A percentile compares a stretch with the other conserved stretches of the same genome.
Evolutionary conservation across 2,113 vertebrate genomes (phyloP).

Genomic region (Poecilia latipinna): DNA sequence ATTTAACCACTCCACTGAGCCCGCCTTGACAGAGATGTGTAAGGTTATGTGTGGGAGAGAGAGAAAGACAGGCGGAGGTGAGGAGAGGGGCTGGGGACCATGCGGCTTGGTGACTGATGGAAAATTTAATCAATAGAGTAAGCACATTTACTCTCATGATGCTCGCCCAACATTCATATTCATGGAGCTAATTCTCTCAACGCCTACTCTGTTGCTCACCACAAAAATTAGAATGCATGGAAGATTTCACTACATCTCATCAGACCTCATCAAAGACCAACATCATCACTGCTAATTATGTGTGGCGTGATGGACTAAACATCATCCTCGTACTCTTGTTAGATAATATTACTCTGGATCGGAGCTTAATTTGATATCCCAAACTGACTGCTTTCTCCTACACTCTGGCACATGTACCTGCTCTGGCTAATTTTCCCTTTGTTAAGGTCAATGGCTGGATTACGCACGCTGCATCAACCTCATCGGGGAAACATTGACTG

Average conservation of each 20-base stretch:
- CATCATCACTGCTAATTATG: conserved; percentile 66
- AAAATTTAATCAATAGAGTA: conserved; percentile 80
- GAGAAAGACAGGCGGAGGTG: conserved; percentile 28
- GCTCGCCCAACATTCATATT: conserved; percentile 74
- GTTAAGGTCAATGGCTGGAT: conserved; percentile 5
- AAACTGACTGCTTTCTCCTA: conserved; percentile 33
- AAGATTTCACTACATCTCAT: conserved; percentile 71
- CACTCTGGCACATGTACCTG: conserved; percentile 19
- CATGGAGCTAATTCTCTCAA: conserved; percentile 69
- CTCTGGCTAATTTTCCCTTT: conserved; percentile 14
- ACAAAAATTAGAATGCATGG: conserved; percentile 68
- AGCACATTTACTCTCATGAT: conserved; percentile 78
- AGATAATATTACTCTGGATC: conserved; percentile 36
- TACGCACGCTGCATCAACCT: neutral
- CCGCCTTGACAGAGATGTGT: conserved; percentile 77
- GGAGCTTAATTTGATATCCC: conserved; percentile 43
- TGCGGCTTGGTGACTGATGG: conserved; percentile 71
- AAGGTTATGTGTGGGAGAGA: conserved; percentile 28
- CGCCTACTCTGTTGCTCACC: conserved; percentile 67
- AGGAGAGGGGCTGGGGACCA: conserved; percentile 33
- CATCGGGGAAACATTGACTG: neutral
- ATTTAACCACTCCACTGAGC: conserved; percentile 83
- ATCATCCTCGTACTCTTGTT: conserved; percentile 29
- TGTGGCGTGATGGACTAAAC: conserved; percentile 50
- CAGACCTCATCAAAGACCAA: conserved; percentile 66